A percentile compares a stretch with the other conserved stretches of the same genome.
These are phyloP conservation scores for Pseudomugil gertrudae DNA, from an alignment of 2,797 vertebrate species.

Conservation along the genomic window DNA sequence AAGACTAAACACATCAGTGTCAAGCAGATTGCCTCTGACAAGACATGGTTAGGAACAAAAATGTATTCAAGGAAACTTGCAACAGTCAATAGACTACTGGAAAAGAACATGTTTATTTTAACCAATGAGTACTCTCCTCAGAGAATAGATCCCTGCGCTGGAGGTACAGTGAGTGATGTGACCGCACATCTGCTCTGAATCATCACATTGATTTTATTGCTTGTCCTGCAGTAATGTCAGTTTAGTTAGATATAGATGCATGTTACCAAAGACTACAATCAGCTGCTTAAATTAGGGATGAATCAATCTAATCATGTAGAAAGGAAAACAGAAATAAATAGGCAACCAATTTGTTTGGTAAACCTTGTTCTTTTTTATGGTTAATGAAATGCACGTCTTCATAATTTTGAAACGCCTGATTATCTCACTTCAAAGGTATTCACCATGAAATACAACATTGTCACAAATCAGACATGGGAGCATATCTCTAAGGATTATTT, in stretches of 20 bases:
- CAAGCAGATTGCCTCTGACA: slow-evolving; percentile 1
- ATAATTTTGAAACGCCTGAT: neutral
- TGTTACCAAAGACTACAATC: neutral
- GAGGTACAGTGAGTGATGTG: neutral
- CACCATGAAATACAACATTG: neutral
- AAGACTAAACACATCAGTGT: neutral
- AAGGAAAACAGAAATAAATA: neutral
- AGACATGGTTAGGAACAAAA: neutral
- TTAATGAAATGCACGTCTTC: neutral
- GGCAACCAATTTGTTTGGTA: neutral
- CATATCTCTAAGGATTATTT: neutral
- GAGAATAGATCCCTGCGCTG: neutral
- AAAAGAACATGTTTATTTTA: slow-evolving; percentile 23
- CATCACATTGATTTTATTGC: slow-evolving; percentile 18
- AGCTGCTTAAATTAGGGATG: neutral
- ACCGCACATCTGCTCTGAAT: slow-evolving; percentile 22
- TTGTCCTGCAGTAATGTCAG: neutral
- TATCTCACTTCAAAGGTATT: neutral
- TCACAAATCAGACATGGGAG: too few species aligned
- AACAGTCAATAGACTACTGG: slow-evolving; percentile 1
- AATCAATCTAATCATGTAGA: too few species aligned
- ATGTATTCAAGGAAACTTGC: slow-evolving; percentile 5
- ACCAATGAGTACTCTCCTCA: neutral
- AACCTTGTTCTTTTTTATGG: neutral
- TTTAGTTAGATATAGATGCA: neutral